These are phyloP conservation scores for Entomobrya multifasciata DNA, from an alignment of 2,888 invertebrate species.

Conservation along the genomic window DNA sequence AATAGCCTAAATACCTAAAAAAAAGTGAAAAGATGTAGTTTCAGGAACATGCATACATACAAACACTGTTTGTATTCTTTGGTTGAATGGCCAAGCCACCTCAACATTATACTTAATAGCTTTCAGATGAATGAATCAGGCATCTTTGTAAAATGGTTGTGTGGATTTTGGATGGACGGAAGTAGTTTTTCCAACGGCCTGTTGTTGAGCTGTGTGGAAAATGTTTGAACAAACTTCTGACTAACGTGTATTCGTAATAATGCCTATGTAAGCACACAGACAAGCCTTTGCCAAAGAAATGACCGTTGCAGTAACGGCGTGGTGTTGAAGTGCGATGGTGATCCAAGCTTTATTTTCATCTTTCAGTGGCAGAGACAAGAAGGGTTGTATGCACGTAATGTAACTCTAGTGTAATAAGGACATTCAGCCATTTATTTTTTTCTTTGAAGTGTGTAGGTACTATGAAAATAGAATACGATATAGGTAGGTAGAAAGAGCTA, in stretches of 20 bases:
- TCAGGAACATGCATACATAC: background rate
- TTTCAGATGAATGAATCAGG: conserved; percentile 62
- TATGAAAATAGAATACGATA: background rate
- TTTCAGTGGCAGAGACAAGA: conserved; percentile 7
- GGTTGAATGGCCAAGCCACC: conserved; percentile 31
- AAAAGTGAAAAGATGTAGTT: background rate
- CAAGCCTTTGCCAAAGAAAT: conserved; percentile 31
- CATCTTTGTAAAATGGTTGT: conserved; percentile 42
- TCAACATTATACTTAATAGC: conserved; percentile 47
- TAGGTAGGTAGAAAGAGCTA: conserved; percentile 5
- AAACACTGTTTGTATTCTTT: conserved; percentile 37
- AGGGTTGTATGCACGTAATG: background rate
- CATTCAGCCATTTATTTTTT: conserved; percentile 4
- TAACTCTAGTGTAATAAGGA: background rate
- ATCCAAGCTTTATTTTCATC: conserved; percentile 16
- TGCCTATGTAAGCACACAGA: background rate
- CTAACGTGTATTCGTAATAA: background rate
- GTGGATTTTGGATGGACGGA: conserved; percentile 33
- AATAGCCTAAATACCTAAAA: conserved; percentile 4
- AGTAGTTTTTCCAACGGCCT: conserved; percentile 36
- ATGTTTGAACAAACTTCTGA: background rate
- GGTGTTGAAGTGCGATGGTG: conserved; percentile 15
- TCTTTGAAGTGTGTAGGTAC: background rate
- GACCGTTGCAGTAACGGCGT: conserved; percentile 11
- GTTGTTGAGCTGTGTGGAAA: conserved; percentile 7